These are phyloP conservation scores for Microplitis mediator DNA, from an alignment of 1,140 invertebrate genomes.

Conservation along the genomic window DNA sequence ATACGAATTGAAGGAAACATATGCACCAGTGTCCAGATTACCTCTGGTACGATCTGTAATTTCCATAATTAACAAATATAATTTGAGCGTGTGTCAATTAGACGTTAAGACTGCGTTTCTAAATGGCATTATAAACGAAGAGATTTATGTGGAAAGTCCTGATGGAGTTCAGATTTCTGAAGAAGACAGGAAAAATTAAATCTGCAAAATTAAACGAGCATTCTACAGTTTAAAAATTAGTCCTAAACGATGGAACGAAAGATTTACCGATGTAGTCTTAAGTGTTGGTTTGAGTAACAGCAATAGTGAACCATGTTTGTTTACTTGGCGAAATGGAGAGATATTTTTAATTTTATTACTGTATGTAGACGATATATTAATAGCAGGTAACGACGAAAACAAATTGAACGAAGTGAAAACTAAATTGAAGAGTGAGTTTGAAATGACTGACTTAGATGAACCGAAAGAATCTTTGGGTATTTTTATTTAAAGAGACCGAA, in stretches of 20 bases:
- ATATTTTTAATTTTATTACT: conserved; percentile 2
- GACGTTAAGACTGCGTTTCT: no score
- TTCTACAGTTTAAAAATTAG: conserved; percentile 32
- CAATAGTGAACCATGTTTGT: conserved; percentile 25
- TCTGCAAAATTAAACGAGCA: conserved; percentile 40
- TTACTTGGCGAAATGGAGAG: neutral
- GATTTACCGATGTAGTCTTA: conserved; percentile 28
- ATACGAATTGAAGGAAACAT: no score
- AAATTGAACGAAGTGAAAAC: conserved; percentile 6
- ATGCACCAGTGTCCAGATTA: no score
- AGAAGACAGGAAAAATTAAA: conserved; percentile 4
- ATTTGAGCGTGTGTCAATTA: no score
- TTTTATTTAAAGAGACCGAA: conserved; percentile 5
- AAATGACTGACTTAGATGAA: no score
- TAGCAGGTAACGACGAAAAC: neutral
- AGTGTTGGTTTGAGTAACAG: conserved; percentile 23
- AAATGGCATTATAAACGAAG: no score
- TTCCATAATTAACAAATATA: no score
- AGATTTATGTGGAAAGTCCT: no score
- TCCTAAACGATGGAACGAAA: neutral
- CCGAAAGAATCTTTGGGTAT: conserved; percentile 16
- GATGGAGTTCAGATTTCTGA: no score
- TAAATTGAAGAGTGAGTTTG: neutral
- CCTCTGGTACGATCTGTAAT: no score
- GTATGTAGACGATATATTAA: no score